Evolutionary conservation across 2,113 vertebrate genomes (phyloP).

Genomic region (Corythornis vintsioides): DNA sequence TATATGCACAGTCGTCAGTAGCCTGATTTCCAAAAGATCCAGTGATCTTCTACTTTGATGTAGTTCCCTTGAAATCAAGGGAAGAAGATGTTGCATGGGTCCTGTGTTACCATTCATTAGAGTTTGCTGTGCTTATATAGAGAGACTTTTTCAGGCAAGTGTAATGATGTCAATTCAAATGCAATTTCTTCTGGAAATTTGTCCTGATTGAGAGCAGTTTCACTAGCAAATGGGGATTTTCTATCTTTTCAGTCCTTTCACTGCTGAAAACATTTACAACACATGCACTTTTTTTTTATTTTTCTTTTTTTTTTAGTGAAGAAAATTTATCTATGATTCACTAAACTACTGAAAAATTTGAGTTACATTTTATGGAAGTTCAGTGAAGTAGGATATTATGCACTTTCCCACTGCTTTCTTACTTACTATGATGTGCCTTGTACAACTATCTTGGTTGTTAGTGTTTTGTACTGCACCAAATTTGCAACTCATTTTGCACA

Average conservation of each 20-base stretch:
- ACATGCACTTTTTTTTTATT: not conserved
- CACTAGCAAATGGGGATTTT: not conserved
- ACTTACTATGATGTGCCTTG: not conserved
- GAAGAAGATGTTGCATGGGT: not conserved
- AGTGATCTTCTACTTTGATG: not conserved
- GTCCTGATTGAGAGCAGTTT: not conserved
- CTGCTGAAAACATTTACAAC: not conserved
- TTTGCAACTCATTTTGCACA: not conserved
- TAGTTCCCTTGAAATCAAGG: not conserved
- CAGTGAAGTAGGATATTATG: not conserved
- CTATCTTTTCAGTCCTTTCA: not conserved
- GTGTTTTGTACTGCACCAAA: not conserved
- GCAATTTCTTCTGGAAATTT: slow-evolving; percentile 8
- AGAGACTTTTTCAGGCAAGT: not conserved
- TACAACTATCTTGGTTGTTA: not conserved
- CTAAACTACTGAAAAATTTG: not conserved
- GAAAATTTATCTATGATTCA: not conserved
- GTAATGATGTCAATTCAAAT: slow-evolving; percentile 16
- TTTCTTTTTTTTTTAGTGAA: not conserved
- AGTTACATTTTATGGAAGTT: not conserved
- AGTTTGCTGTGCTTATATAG: not conserved
- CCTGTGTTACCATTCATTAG: not conserved
- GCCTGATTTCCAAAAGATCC: not conserved
- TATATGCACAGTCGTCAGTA: not conserved
- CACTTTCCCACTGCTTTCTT: not conserved